These are phyloP conservation scores for Microcebus lehilahytsara DNA, from an alignment of 2,113 vertebrate genomes.

Conservation along the genomic window DNA sequence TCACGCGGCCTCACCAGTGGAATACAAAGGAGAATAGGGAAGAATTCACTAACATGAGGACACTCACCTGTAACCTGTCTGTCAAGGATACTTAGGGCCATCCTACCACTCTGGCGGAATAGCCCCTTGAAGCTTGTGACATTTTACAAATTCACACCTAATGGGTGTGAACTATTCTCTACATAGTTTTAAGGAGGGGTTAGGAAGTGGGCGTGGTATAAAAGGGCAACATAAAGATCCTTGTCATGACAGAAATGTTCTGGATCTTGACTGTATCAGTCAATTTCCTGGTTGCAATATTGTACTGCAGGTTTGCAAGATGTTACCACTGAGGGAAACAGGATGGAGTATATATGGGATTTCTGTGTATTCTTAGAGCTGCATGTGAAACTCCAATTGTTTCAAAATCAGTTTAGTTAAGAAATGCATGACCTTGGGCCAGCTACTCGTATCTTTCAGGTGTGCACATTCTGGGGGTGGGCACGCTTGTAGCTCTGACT, in stretches of 20 bases:
- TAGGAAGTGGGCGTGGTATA: not conserved
- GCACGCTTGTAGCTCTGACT: no score
- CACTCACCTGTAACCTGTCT: not conserved
- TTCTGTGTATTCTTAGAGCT: not conserved
- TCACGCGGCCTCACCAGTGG: not conserved
- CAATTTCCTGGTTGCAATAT: not conserved
- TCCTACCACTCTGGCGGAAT: not conserved
- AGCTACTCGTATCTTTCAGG: not conserved
- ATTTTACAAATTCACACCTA: no score
- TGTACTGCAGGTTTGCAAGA: not conserved
- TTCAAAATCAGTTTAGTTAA: not conserved
- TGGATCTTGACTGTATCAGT: not conserved
- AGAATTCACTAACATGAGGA: accelerated
- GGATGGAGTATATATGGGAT: not conserved
- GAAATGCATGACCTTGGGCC: not conserved
- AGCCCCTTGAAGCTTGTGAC: not conserved
- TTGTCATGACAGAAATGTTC: not conserved
- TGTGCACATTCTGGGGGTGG: no score
- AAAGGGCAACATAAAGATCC: not conserved
- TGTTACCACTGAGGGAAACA: not conserved
- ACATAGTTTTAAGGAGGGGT: not conserved
- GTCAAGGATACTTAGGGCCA: accelerated
- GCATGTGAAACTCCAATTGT: not conserved
- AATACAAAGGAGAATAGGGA: not conserved
- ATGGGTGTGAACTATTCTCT: not conserved